Percentiles rank a stretch among this genome's conserved stretches.
Evolutionary conservation across 2,888 invertebrate species (phyloP).

Genomic region (Ctena decussata): DNA sequence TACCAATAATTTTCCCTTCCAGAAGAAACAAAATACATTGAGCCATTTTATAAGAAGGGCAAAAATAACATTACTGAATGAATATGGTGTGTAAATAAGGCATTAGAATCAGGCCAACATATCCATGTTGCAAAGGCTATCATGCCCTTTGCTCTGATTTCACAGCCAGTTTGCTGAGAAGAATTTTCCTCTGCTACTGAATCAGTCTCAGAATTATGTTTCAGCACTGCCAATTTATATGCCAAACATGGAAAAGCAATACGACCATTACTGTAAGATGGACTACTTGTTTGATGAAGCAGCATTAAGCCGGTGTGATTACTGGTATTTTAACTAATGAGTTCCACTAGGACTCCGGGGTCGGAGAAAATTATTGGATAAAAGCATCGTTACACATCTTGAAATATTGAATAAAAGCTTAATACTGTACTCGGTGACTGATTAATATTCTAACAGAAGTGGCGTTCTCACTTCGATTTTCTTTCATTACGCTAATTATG

Average conservation of each 20-base stretch:
- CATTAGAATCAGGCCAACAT: too few relatives aligned
- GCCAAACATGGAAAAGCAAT: background rate
- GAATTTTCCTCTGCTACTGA: too few relatives aligned
- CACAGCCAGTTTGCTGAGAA: too few relatives aligned
- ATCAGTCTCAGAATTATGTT: too few relatives aligned
- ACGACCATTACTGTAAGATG: background rate
- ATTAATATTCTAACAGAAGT: constrained; percentile 4
- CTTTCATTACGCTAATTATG: background rate
- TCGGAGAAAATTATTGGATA: constrained; percentile 5
- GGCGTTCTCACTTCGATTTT: background rate
- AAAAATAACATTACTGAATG: too few relatives aligned
- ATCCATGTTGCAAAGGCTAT: too few relatives aligned
- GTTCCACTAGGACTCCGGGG: background rate
- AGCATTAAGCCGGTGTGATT: background rate
- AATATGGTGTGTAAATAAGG: too few relatives aligned
- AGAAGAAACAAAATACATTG: too few relatives aligned
- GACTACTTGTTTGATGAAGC: background rate
- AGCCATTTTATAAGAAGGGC: too few relatives aligned
- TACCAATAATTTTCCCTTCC: too few relatives aligned
- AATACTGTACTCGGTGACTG: background rate
- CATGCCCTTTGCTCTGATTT: too few relatives aligned
- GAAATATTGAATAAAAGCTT: constrained; percentile 10
- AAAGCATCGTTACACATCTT: background rate
- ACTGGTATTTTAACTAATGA: constrained; percentile 12
- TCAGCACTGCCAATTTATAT: too few relatives aligned